A percentile compares a stretch with the other conserved stretches of the same genome.
phyloP scores from a whole-genome alignment of 2,797 vertebrate genomes.

The Sardinella longiceps region DNA sequence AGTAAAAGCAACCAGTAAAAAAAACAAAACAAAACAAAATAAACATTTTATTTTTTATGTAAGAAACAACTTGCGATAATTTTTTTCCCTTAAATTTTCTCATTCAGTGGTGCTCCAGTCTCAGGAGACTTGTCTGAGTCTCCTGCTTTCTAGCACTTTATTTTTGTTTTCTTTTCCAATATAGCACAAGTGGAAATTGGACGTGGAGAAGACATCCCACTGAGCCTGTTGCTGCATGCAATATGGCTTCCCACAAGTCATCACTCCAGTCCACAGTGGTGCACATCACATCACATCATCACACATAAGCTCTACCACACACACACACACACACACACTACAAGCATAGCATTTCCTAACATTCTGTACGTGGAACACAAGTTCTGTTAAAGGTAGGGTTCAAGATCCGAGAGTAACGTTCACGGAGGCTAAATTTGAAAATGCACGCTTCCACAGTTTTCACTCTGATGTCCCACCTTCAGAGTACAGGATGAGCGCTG shows the following conservation, averaged over 20 bases:
- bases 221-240: not conserved
- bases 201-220: not conserved
- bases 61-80: constrained; percentile 26
- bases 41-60: constrained; percentile 81
- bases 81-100: not conserved
- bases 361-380: not conserved
- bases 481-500: no score
- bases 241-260: not conserved
- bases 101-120: no score
- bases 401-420: no score
- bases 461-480: no score
- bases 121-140: not conserved
- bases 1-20: constrained; percentile 67
- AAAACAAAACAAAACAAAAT: constrained; percentile 72
- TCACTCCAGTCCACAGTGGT: not conserved
- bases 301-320: not conserved
- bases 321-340: no score
- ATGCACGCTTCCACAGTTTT: no score
- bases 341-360: not conserved
- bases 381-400: no score
- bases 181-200: not conserved
- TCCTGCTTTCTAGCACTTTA: not conserved
- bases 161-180: not conserved
- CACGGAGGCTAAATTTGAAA: no score
- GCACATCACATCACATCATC: not conserved